Percentiles rank a stretch among this genome's conserved stretches.
Conservation (phyloP, 2,113 vertebrate genomes). For the Azemiops feae region DNA sequence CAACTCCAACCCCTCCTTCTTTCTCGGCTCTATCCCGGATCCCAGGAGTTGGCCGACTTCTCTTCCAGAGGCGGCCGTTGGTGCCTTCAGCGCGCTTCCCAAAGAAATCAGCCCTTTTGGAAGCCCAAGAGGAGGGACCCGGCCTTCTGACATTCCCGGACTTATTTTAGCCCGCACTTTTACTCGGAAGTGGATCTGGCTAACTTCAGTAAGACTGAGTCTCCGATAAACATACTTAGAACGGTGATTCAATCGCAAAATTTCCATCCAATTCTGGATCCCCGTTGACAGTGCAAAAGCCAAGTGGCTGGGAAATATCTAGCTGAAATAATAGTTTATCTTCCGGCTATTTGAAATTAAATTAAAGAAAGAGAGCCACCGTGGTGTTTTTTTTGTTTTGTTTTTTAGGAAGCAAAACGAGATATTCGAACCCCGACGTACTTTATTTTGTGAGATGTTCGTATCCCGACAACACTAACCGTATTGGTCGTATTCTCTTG, state of each 20-base stretch:
- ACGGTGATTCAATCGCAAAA: no score
- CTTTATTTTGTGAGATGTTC: neutral
- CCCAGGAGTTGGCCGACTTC: neutral
- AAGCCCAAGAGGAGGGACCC: neutral
- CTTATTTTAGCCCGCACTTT: neutral
- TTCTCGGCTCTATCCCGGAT: neutral
- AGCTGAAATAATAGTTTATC: neutral
- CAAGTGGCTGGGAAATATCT: slow-evolving; percentile 22
- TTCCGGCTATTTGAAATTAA: slow-evolving; percentile 17
- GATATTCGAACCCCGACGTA: neutral
- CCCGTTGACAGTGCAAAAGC: slow-evolving; percentile 27
- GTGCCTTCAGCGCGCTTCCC: neutral
- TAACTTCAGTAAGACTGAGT: neutral
- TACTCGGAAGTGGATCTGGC: neutral
- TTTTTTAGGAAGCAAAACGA: slow-evolving; percentile 20
- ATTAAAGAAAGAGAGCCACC: slow-evolving; percentile 11
- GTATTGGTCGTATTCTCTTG: neutral
- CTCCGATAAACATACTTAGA: neutral
- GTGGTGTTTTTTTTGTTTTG: neutral
- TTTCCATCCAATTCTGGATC: neutral
- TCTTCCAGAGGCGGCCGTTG: neutral
- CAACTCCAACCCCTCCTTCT: neutral
- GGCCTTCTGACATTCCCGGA: neutral
- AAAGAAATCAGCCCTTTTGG: neutral
- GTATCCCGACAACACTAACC: neutral